These are phyloP conservation scores for Diphyllodes magnificus DNA, from an alignment of 2,113 vertebrate genomes.

Conservation along the genomic window DNA sequence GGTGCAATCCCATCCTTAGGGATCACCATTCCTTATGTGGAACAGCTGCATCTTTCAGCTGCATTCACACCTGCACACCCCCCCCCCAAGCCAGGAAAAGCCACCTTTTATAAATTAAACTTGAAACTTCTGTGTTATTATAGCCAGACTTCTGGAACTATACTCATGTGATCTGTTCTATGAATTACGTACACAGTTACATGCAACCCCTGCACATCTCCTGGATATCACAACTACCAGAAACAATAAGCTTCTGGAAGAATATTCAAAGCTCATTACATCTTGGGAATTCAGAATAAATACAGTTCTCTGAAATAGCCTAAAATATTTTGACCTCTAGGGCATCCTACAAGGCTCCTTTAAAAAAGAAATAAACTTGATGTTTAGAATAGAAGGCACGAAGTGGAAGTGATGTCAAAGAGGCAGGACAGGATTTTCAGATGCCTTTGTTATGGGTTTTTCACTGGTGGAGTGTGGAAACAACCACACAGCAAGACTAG, in stretches of 20 bases:
- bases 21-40: neutral
- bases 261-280: neutral
- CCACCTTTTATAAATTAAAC: neutral
- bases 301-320: neutral
- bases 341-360: neutral
- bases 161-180: neutral
- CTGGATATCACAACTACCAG: neutral
- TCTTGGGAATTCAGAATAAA: neutral
- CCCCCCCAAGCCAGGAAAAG: neutral
- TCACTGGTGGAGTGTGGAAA: neutral
- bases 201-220: neutral
- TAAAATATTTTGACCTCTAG: neutral
- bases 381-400: neutral
- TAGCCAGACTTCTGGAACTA: neutral
- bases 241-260: neutral
- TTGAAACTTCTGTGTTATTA: neutral
- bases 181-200: neutral
- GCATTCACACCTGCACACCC: neutral
- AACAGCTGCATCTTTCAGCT: neutral
- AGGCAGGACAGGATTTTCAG: neutral
- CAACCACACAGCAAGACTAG: neutral
- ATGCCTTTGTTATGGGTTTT: neutral
- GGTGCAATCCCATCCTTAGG: neutral
- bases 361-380: neutral
- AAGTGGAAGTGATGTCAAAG: neutral